phyloP scores from a whole-genome alignment of 1,140 invertebrate genomes.

The Penaeus japonicus region DNA sequence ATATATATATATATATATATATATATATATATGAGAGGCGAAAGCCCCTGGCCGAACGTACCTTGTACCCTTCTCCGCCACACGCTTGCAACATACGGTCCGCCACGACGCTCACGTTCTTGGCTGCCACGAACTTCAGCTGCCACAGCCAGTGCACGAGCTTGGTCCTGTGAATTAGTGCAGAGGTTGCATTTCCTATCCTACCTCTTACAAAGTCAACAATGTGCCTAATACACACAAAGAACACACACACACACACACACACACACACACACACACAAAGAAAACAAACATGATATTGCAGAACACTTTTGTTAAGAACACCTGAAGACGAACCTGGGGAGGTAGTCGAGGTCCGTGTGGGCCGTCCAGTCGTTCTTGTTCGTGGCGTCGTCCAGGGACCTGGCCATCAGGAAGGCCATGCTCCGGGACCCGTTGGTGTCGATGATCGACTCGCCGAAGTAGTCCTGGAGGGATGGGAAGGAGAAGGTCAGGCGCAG shows the following conservation, averaged over 20 bases:
- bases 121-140: conserved; percentile 29
- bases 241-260: no score
- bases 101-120: conserved; percentile 37
- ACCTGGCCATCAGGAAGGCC: background rate
- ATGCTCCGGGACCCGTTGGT: background rate
- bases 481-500: no score
- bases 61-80: conserved; percentile 53
- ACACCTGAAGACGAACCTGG: background rate
- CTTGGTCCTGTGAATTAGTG: background rate
- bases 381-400: conserved; percentile 37
- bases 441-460: no score
- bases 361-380: conserved; percentile 50
- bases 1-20: no score
- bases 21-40: no score
- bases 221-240: no score
- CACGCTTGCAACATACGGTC: conserved; percentile 52
- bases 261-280: no score
- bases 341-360: background rate
- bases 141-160: conserved; percentile 36
- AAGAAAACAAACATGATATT: no score
- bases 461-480: background rate
- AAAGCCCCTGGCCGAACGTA: background rate
- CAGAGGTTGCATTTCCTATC: background rate
- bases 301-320: no score
- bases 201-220: no score